Percentiles rank a stretch among this genome's conserved stretches.
Evolutionary conservation across 2,888 invertebrate species (phyloP).

Genomic region (Apomyelois bistriatella): DNA sequence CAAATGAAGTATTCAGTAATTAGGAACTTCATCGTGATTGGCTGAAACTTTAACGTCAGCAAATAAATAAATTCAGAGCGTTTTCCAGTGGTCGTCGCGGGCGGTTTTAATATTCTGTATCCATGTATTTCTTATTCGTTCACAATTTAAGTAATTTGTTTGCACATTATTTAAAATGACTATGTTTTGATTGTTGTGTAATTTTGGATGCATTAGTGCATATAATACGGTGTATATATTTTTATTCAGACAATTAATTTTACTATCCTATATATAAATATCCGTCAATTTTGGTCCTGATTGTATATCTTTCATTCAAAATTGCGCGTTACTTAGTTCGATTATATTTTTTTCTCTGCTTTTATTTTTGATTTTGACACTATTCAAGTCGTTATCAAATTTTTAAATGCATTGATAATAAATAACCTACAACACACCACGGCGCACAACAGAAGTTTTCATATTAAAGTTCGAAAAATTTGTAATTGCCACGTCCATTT

Average conservation of each 20-base stretch:
- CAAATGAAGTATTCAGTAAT: background rate
- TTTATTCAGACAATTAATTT: background rate
- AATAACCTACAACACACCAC: constrained; percentile 8
- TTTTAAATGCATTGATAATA: background rate
- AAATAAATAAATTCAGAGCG: too few species aligned
- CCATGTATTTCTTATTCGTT: background rate
- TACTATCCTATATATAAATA: too few species aligned
- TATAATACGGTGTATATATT: background rate
- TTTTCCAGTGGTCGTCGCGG: too few species aligned
- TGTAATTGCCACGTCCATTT: constrained; percentile 66
- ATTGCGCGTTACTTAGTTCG: too few species aligned
- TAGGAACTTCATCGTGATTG: too few species aligned
- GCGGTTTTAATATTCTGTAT: too few species aligned
- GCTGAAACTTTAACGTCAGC: too few species aligned
- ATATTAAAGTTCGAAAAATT: constrained; percentile 27
- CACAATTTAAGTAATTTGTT: background rate
- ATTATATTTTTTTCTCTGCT: too few species aligned
- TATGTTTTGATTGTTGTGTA: background rate
- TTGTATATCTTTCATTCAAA: too few species aligned
- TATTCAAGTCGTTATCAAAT: background rate
- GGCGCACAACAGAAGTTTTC: constrained; percentile 2
- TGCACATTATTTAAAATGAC: background rate
- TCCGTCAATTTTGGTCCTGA: too few species aligned
- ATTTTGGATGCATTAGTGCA: too few species aligned
- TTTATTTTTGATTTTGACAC: background rate